Evolutionary conservation across 1,140 invertebrate species (phyloP).

Genomic region (Bactericera cockerelli): DNA sequence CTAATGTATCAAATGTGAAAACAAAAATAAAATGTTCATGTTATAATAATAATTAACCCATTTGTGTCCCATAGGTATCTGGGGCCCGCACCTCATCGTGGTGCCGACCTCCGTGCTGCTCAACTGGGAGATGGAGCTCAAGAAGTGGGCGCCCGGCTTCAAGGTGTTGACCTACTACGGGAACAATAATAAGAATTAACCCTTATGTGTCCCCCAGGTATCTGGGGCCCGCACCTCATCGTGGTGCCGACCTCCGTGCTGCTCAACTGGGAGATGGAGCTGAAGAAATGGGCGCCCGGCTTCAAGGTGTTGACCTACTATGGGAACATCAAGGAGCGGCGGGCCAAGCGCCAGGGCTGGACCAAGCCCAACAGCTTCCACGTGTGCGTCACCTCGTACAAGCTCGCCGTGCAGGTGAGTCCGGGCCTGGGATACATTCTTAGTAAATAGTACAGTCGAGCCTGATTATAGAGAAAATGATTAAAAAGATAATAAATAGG

Average conservation of each 20-base stretch:
- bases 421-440: no score
- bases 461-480: no score
- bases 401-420: constrained; percentile 72
- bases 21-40: no score
- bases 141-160: constrained; percentile 99
- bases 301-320: constrained; percentile 99
- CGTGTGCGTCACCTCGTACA: constrained; percentile 99
- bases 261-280: constrained; percentile 99
- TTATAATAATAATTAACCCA: constrained; percentile 5
- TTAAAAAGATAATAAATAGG: no score
- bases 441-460: no score
- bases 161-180: constrained; percentile 99
- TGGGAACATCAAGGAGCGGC: constrained; percentile 90
- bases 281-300: constrained; percentile 99
- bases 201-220: constrained; percentile 31
- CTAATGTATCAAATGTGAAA: no score
- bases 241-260: constrained; percentile 99
- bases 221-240: constrained; percentile 98
- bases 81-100: constrained; percentile 98
- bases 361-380: constrained; percentile 99
- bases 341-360: constrained; percentile 86
- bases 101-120: constrained; percentile 99
- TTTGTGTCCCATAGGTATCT: constrained; percentile 42
- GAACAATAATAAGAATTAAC: not conserved
- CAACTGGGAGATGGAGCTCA: constrained; percentile 99